phyloP scores from a whole-genome alignment of 2,113 vertebrate species.

The Sander lucioperca region DNA sequence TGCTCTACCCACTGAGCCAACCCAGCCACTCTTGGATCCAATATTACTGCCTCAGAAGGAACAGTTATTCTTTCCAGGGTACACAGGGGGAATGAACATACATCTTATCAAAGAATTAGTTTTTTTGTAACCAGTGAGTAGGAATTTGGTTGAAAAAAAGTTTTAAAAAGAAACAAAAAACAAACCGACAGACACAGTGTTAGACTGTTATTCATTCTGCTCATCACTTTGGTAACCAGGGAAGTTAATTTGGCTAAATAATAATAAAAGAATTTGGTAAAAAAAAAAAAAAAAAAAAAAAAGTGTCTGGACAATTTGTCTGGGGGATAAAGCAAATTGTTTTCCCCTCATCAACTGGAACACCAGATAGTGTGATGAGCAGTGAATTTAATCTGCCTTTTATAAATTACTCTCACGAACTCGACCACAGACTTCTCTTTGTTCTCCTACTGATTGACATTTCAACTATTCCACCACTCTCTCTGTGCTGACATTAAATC shows the following conservation, averaged over 20 bases:
- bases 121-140: not conserved
- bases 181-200: too few species aligned
- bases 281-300: slow-evolving; percentile 11
- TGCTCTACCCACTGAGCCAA: too few species aligned
- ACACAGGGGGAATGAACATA: not conserved
- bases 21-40: not conserved
- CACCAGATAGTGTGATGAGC: slow-evolving; percentile 1
- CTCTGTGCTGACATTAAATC: slow-evolving; percentile 2
- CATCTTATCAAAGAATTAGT: not conserved
- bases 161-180: not conserved
- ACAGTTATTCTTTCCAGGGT: not conserved
- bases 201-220: not conserved
- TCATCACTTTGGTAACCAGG: not conserved
- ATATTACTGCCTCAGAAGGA: not conserved
- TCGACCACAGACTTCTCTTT: slow-evolving; percentile 13
- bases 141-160: not conserved
- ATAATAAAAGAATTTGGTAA: not conserved
- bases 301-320: not conserved
- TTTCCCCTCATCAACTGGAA: slow-evolving; percentile 1
- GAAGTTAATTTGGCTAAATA: not conserved
- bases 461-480: slow-evolving; percentile 15
- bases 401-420: slow-evolving; percentile 16
- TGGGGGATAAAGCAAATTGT: not conserved
- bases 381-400: slow-evolving; percentile 7
- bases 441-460: slow-evolving; percentile 23